These are phyloP conservation scores for Octomys mimax DNA, from an alignment of 2,797 vertebrate genomes.

Conservation along the genomic window DNA sequence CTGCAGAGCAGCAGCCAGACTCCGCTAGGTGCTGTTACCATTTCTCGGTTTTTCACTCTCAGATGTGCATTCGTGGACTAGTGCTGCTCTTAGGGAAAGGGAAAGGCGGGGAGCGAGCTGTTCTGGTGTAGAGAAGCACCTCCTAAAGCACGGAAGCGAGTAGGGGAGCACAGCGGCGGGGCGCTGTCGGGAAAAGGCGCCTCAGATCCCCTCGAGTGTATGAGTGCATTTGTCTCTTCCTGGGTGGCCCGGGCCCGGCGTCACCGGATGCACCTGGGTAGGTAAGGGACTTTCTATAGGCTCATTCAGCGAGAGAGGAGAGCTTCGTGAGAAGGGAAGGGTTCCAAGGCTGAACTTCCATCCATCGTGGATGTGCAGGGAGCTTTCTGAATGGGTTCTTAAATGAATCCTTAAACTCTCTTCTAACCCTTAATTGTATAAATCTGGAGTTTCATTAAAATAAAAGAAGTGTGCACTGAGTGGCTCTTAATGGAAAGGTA, in stretches of 20 bases:
- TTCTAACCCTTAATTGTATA: constrained; percentile 30
- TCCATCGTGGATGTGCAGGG: not conserved
- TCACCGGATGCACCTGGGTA: not conserved
- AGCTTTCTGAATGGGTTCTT: not conserved
- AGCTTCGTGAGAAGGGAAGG: not conserved
- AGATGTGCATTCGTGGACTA: not conserved
- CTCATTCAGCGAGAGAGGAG: not conserved
- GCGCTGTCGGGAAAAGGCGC: not conserved
- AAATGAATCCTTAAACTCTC: not conserved
- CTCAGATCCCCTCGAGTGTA: constrained; percentile 34
- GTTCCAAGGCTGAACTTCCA: constrained; percentile 28
- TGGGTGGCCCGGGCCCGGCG: not conserved
- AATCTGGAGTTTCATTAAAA: not conserved
- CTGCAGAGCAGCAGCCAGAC: not conserved
- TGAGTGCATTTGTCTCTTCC: not conserved
- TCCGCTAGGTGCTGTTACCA: not conserved
- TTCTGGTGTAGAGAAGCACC: not conserved
- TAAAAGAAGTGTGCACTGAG: not conserved
- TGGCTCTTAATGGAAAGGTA: not conserved
- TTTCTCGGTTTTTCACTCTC: constrained; percentile 26
- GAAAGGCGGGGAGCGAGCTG: not conserved
- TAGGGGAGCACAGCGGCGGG: not conserved
- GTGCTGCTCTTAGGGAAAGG: not conserved
- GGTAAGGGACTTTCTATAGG: not conserved
- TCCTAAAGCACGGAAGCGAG: not conserved